Evolutionary conservation across 2,797 vertebrate genomes (phyloP).

Genomic region (Uromys caudimaculatus): DNA sequence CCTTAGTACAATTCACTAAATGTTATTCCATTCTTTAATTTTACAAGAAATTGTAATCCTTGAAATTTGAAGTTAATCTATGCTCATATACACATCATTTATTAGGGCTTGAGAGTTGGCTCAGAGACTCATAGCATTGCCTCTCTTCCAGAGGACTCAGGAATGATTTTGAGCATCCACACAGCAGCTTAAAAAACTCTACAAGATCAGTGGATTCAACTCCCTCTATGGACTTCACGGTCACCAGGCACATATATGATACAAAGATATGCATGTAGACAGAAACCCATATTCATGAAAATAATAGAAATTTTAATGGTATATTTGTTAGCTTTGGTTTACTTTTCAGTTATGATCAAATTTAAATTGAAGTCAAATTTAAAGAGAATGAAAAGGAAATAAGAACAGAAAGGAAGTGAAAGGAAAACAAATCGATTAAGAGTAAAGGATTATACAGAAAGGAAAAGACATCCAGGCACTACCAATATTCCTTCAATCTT

Average conservation of each 20-base stretch:
- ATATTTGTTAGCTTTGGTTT: not conserved
- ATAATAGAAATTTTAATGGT: not conserved
- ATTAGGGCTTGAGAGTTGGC: not conserved
- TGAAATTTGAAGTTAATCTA: not conserved
- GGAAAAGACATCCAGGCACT: not conserved
- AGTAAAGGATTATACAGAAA: not conserved
- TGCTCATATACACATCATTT: not conserved
- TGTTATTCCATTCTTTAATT: not conserved
- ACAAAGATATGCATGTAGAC: not conserved
- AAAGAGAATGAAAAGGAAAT: not conserved
- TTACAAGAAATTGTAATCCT: not conserved
- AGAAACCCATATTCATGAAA: not conserved
- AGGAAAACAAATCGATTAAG: not conserved
- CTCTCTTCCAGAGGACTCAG: not conserved
- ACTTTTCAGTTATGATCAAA: not conserved
- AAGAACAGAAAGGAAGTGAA: not conserved
- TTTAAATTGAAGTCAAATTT: not conserved
- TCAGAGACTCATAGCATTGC: too few relatives aligned
- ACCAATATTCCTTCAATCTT: not conserved
- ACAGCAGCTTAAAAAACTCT: not conserved
- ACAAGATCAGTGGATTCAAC: too few relatives aligned
- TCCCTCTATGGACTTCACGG: not conserved
- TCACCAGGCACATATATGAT: not conserved
- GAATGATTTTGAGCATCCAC: not conserved
- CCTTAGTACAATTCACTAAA: not conserved